Base-by-base conservation (phyloP, 2,888 invertebrate species). In the Microchrysa polita region DNA sequence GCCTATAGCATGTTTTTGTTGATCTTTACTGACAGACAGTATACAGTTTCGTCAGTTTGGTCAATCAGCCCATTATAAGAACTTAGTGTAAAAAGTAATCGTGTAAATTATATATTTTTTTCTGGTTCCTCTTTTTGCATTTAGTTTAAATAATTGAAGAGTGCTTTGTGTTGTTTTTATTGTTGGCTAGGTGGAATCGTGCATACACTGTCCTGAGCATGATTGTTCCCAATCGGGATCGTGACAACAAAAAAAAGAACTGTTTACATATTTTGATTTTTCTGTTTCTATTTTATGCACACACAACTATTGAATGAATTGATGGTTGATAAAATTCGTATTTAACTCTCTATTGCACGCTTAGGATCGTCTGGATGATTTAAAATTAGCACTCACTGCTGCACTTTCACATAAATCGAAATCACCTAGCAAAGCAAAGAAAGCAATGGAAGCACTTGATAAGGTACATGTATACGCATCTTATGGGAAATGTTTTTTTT, bases 291-390 rank as follows among this genome's bases (percentile, higher is more conserved):
- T 12, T 48, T 48, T 4, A 10, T 48, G 14, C 48, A 48, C 48
- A 12, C 16, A 48, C 10, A 12, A 48, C 12, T 48, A 12, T n/a
- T n/a, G 48, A 5, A 7, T 48, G 48, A 48, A 48, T n/a, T n/a
- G 48, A 48, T 48, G n/a, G 5, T 10, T 48, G 16, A 48, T 48
- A 2, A n/a, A n/a, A 48, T n/a, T n/a, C 10, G 2, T 2, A 5
- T 48, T 48, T 48, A n/a, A n/a, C 12, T 48, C 4, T 48, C 16
- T 12, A 4, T 48, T 48, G 48, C 48, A n/a, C 48, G 12, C 48
- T 48, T 67, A 78, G 78, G 77, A 78, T 72, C 77, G 76, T 22
- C 77, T 76, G 73, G 78, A 78, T 59, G 78, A 78, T 76, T 74
- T 79, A 60, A 79, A 79, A 75, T 74, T 78, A 34, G 78, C 78